Conservation (phyloP, 2,113 vertebrate genomes). For the Apus apus region DNA sequence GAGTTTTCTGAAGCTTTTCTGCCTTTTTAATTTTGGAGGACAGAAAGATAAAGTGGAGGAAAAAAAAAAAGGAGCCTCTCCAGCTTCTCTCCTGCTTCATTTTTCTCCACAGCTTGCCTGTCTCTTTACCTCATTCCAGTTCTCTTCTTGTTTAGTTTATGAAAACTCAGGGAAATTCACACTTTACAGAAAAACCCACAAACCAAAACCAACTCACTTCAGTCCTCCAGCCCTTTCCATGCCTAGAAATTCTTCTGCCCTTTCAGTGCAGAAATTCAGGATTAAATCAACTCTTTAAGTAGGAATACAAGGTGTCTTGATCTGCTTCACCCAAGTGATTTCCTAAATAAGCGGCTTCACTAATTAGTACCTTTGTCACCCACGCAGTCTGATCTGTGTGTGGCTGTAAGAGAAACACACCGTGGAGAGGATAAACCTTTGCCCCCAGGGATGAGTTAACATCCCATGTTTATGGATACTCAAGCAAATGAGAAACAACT, state of each 20-base stretch:
- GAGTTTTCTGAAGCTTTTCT: neutral
- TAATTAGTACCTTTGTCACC: neutral
- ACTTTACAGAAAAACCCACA: neutral
- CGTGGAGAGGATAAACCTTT: neutral
- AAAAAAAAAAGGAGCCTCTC: neutral
- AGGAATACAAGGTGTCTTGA: neutral
- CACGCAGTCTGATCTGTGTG: neutral
- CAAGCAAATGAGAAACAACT: neutral
- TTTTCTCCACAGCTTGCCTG: neutral
- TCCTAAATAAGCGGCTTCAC: neutral
- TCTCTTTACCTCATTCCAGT: neutral
- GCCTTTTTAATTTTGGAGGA: neutral
- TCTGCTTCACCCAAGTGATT: neutral
- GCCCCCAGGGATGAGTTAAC: neutral
- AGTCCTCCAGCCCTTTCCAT: neutral
- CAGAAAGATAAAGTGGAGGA: neutral
- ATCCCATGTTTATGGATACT: neutral
- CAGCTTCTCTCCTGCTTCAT: neutral
- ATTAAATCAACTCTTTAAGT: neutral
- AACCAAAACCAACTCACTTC: rapidly evolving
- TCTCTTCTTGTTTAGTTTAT: neutral
- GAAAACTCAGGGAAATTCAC: neutral
- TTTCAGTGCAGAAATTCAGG: neutral
- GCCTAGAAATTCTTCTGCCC: neutral
- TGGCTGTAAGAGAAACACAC: neutral